phyloP scores from a whole-genome alignment of 2,797 vertebrate species.

The Echiichthys vipera region DNA sequence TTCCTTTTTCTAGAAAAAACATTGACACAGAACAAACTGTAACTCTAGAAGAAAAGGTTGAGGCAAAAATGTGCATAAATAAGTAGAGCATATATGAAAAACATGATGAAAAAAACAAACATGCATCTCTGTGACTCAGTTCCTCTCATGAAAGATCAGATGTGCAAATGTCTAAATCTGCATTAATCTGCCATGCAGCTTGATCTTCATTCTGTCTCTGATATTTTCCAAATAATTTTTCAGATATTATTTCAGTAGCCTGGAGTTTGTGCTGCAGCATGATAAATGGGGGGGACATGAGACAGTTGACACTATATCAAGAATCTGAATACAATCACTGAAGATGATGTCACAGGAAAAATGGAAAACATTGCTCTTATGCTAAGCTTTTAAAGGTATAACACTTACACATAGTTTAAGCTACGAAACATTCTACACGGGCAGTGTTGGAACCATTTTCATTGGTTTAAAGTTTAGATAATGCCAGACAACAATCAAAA shows the following conservation, averaged over 20 bases:
- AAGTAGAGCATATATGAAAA: not conserved
- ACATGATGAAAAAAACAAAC: not conserved
- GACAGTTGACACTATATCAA: not conserved
- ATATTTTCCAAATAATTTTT: conserved; percentile 6
- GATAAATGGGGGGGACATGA: conserved; percentile 1
- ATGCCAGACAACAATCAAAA: not conserved
- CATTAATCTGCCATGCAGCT: not conserved
- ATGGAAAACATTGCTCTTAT: not conserved
- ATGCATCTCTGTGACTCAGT: not conserved
- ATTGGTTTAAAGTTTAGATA: conserved; percentile 19
- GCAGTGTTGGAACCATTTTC: not conserved
- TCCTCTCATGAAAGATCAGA: not conserved
- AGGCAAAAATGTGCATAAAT: not conserved
- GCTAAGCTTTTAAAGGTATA: not conserved
- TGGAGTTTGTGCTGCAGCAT: conserved; percentile 5
- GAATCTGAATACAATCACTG: not conserved
- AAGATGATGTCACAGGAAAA: not conserved
- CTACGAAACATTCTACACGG: not conserved
- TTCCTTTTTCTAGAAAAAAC: not conserved
- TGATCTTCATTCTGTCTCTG: not conserved
- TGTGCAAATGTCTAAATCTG: not conserved
- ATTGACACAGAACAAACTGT: not conserved
- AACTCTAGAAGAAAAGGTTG: not conserved
- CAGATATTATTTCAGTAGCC: not conserved
- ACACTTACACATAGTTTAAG: not conserved